Conservation (phyloP, 2,113 vertebrate species). For the Rhadina sibilatrix region DNA sequence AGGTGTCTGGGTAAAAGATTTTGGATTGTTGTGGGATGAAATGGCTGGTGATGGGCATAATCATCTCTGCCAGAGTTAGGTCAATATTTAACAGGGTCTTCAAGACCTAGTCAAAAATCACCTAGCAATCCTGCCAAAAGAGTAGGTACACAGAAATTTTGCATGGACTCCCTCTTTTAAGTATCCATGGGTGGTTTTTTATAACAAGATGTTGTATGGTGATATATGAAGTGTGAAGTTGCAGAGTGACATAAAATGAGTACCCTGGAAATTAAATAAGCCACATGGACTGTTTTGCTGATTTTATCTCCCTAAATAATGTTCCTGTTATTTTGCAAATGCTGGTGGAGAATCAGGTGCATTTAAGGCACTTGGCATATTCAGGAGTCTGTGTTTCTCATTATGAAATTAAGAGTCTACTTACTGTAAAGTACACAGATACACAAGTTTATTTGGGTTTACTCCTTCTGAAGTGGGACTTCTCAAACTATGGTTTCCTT, state of each 20-base stretch:
- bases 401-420: neutral
- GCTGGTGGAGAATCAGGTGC: neutral
- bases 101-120: neutral
- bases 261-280: neutral
- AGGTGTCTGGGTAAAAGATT: neutral
- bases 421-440: neutral
- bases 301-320: neutral
- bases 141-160: neutral
- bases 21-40: neutral
- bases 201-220: neutral
- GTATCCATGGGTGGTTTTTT: neutral
- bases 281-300: neutral
- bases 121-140: neutral
- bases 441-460: neutral
- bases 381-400: neutral
- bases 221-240: neutral
- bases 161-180: neutral
- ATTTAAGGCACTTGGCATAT: neutral
- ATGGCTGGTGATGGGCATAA: neutral
- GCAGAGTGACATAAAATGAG: neutral
- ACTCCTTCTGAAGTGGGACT: neutral
- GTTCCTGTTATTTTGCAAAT: neutral
- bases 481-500: neutral
- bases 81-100: neutral
- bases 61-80: neutral